phyloP scores from a whole-genome alignment of 2,797 vertebrate species.

The Hemitrygon akajei region DNA sequence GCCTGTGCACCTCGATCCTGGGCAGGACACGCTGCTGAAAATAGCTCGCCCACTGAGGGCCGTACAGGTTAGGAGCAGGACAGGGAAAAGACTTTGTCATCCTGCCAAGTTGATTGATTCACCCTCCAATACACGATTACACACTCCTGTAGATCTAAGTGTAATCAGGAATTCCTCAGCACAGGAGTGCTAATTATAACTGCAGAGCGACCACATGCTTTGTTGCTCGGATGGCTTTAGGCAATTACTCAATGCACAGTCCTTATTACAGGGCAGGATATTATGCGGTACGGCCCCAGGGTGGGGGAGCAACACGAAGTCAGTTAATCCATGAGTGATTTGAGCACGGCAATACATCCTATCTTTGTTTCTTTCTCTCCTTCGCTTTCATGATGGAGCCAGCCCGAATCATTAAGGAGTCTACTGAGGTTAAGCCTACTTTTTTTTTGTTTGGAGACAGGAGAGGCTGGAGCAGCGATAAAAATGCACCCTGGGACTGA shows the following conservation, averaged over 20 bases:
- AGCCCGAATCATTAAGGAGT: neutral
- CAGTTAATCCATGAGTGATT: neutral
- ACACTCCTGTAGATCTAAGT: neutral
- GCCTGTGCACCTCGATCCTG: neutral
- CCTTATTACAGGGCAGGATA: neutral
- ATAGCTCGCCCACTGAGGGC: neutral
- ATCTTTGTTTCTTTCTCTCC: neutral
- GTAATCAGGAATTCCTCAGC: neutral
- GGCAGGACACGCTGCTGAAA: neutral
- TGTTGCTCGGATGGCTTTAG: neutral
- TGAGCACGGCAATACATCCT: neutral
- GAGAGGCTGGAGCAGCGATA: neutral
- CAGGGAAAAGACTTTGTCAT: neutral
- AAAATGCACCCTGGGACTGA: neutral
- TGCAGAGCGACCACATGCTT: neutral
- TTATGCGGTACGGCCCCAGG: neutral
- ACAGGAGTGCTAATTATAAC: conserved; percentile 26
- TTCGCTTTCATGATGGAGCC: neutral
- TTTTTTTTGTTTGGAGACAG: neutral
- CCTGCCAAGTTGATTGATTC: conserved; percentile 23
- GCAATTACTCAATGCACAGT: neutral
- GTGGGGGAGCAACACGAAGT: neutral
- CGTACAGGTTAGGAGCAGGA: neutral
- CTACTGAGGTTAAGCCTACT: neutral
- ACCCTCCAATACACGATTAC: neutral